phyloP scores from a whole-genome alignment of 2,888 invertebrate genomes.

The Galerucella nymphaeae region DNA sequence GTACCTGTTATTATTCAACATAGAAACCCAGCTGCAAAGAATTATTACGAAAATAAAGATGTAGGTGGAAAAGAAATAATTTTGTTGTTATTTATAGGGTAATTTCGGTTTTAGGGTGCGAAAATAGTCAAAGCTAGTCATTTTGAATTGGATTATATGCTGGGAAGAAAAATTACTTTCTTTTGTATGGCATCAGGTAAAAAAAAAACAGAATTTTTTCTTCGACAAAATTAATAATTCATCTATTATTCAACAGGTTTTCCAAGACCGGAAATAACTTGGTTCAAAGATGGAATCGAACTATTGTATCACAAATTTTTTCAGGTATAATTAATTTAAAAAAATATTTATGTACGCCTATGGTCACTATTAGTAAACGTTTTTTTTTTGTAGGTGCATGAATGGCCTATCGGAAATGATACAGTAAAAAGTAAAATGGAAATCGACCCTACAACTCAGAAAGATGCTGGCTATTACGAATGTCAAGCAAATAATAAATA shows the following conservation, averaged over 20 bases:
- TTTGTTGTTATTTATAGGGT: background rate
- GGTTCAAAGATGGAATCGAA: conserved; percentile 83
- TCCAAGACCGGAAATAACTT: conserved; percentile 80
- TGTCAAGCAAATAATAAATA: conserved; percentile 80
- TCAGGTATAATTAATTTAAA: conserved; percentile 65
- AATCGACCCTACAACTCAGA: conserved; percentile 79
- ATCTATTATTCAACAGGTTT: conserved; percentile 61
- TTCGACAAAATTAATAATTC: background rate
- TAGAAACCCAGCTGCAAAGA: conserved; percentile 69
- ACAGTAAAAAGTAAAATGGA: conserved; percentile 79
- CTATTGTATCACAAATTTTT: conserved; percentile 77
- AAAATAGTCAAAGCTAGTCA: conserved; percentile 77
- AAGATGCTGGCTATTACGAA: conserved; percentile 78
- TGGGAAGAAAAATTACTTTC: conserved; percentile 81
- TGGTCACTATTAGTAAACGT: background rate
- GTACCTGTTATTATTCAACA: conserved; percentile 70
- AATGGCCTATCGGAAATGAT: conserved; percentile 74
- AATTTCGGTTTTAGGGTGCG: conserved; percentile 70
- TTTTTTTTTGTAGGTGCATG: conserved; percentile 68
- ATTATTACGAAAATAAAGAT: conserved; percentile 74
- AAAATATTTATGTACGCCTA: no score
- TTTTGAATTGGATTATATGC: conserved; percentile 78
- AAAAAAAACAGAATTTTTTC: background rate
- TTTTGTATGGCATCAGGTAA: conserved; percentile 77
- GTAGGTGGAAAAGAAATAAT: conserved; percentile 63